Percentiles rank a stretch among this genome's conserved stretches.
These are phyloP conservation scores for Pheucticus melanocephalus DNA, from an alignment of 2,113 vertebrate species.

Conservation along the genomic window DNA sequence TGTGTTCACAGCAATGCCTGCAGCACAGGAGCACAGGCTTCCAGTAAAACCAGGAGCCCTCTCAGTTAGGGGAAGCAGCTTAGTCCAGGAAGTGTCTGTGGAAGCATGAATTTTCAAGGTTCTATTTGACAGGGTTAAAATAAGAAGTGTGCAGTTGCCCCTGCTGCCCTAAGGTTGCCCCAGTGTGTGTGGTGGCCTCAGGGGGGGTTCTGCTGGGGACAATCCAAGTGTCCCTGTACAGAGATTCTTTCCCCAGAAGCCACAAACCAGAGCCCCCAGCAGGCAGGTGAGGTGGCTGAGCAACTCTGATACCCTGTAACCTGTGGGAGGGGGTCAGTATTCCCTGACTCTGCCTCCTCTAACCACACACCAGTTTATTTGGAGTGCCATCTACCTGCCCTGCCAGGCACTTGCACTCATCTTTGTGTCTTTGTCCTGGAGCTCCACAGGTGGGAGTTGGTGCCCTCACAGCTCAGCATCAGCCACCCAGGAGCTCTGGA, in stretches of 20 bases:
- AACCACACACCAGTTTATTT: neutral
- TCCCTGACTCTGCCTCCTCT: neutral
- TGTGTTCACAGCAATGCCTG: neutral
- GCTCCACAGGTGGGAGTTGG: neutral
- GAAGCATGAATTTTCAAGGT: neutral
- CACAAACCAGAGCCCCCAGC: neutral
- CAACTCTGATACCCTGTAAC: neutral
- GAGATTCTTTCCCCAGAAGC: neutral
- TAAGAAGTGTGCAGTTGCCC: fast-evolving
- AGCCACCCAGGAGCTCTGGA: neutral
- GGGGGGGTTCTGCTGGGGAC: neutral
- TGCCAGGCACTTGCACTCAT: slow-evolving; percentile 18
- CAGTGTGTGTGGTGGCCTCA: neutral
- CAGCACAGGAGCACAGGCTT: neutral
- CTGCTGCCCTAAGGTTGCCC: neutral
- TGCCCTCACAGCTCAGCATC: neutral
- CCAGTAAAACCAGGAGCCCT: neutral
- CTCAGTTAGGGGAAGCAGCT: neutral
- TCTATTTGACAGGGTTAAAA: neutral
- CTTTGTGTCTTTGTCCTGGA: neutral
- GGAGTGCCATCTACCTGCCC: slow-evolving; percentile 64
- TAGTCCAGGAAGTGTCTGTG: neutral
- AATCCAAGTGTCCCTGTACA: neutral
- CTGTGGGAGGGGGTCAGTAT: neutral
- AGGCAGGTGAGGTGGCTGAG: neutral